A percentile compares a stretch with the other conserved stretches of the same genome.
These are phyloP conservation scores for Siniperca scherzeri DNA, from an alignment of 2,797 vertebrate genomes.

Conservation along the genomic window DNA sequence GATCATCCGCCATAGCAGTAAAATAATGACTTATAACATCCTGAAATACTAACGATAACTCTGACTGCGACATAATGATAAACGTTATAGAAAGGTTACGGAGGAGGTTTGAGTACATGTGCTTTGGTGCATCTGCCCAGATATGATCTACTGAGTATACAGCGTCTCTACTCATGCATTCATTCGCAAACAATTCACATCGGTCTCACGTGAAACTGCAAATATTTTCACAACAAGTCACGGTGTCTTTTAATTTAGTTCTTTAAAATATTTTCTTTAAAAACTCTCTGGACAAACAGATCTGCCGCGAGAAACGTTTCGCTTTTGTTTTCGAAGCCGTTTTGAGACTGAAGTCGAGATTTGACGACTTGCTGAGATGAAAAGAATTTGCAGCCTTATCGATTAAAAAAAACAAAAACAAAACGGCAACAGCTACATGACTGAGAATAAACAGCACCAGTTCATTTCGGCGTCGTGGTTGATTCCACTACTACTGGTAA, in stretches of 20 bases:
- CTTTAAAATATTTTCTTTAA: constrained; percentile 42
- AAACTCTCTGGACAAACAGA: constrained; percentile 31
- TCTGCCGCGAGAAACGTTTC: neutral
- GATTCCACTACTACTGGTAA: constrained; percentile 38
- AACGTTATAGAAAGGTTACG: neutral
- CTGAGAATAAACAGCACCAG: constrained; percentile 69
- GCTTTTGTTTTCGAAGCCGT: neutral
- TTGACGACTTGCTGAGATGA: constrained; percentile 31
- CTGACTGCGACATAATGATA: neutral
- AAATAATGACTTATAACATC: neutral
- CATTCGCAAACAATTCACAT: constrained; percentile 34
- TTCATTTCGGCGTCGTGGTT: constrained; percentile 48
- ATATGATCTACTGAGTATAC: constrained; percentile 19
- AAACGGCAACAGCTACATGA: constrained; percentile 47
- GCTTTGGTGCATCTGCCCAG: constrained; percentile 61
- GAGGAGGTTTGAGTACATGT: constrained; percentile 23
- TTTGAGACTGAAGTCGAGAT: constrained; percentile 7
- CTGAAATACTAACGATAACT: constrained; percentile 18
- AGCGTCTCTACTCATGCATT: constrained; percentile 40
- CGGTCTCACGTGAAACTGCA: constrained; percentile 40
- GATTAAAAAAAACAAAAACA: constrained; percentile 22
- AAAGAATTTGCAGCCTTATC: constrained; percentile 42
- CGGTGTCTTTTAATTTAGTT: constrained; percentile 15
- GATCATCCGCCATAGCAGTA: neutral
- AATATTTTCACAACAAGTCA: constrained; percentile 47